Evolutionary conservation across 2,888 invertebrate genomes (phyloP).

Genomic region (Leuctra nigra): DNA sequence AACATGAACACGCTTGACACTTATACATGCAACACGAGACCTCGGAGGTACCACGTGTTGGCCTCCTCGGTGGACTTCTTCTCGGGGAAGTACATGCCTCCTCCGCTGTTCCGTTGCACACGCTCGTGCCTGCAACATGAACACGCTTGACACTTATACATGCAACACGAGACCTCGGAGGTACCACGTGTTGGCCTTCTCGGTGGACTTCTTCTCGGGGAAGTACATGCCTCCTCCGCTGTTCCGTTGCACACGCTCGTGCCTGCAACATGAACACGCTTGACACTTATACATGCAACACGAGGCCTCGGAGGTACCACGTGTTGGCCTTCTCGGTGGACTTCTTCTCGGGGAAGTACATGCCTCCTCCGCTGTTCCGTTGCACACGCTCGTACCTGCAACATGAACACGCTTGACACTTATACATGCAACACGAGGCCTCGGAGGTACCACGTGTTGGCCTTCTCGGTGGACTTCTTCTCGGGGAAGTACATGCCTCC

Average conservation of each 20-base stretch:
- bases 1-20: too few relatives aligned
- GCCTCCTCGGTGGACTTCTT: conserved; percentile 7
- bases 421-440: too few relatives aligned
- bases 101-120: conserved; percentile 47
- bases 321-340: conserved; percentile 7
- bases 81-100: conserved; percentile 39
- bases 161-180: conserved; percentile 42
- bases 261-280: too few relatives aligned
- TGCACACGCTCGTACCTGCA: conserved; percentile 54
- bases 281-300: too few relatives aligned
- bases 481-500: conserved; percentile 40
- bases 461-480: conserved; percentile 5
- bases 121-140: conserved; percentile 54
- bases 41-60: conserved; percentile 26
- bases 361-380: conserved; percentile 43
- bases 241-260: conserved; percentile 51
- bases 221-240: conserved; percentile 42
- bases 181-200: conserved; percentile 22
- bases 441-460: conserved; percentile 25
- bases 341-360: conserved; percentile 36
- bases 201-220: conserved; percentile 27
- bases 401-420: too few relatives aligned
- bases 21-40: too few relatives aligned
- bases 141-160: too few relatives aligned
- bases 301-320: conserved; percentile 37